Conservation (phyloP, 1,140 invertebrate species). For the Drosophila erecta region DNA sequence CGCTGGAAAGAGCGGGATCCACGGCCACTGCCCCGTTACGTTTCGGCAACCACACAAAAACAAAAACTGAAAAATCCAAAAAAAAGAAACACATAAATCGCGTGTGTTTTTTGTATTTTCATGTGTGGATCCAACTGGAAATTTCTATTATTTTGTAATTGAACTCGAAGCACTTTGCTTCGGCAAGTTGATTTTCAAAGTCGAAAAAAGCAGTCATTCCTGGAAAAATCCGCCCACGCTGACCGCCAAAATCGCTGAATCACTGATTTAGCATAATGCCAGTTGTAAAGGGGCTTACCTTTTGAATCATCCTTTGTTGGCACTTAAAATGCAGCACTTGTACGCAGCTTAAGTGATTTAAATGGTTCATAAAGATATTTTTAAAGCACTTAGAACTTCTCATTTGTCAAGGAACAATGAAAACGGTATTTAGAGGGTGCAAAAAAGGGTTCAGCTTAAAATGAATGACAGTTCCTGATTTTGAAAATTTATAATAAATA, state of each 20-base stretch:
- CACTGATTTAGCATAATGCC: slow-evolving; percentile 9
- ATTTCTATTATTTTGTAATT: slow-evolving; percentile 80
- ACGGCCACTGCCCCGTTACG: slow-evolving; percentile 81
- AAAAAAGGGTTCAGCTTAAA: background rate
- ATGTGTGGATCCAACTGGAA: slow-evolving; percentile 70
- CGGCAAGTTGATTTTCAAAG: slow-evolving; percentile 24
- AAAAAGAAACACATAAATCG: slow-evolving; percentile 30
- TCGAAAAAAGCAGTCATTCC: slow-evolving; percentile 24
- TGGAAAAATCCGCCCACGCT: slow-evolving; percentile 9
- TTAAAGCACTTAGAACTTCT: slow-evolving; percentile 7
- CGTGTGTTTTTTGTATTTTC: slow-evolving; percentile 37
- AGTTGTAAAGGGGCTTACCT: slow-evolving; percentile 1
- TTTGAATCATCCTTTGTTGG: slow-evolving; percentile 34
- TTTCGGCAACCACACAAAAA: slow-evolving; percentile 75
- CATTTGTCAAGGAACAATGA: background rate
- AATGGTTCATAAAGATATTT: slow-evolving; percentile 11
- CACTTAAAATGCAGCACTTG: slow-evolving; percentile 30
- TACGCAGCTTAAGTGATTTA: slow-evolving; percentile 10
- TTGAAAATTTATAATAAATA: too few species aligned
- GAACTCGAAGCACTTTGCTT: slow-evolving; percentile 57
- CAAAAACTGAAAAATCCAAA: background rate
- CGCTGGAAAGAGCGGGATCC: slow-evolving; percentile 54
- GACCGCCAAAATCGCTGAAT: slow-evolving; percentile 39
- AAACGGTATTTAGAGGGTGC: background rate
- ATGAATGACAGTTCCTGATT: too few species aligned